Percentiles rank a stretch among this genome's conserved stretches.
phyloP scores from a whole-genome alignment of 2,113 vertebrate genomes.

The Sterna hirundo region DNA sequence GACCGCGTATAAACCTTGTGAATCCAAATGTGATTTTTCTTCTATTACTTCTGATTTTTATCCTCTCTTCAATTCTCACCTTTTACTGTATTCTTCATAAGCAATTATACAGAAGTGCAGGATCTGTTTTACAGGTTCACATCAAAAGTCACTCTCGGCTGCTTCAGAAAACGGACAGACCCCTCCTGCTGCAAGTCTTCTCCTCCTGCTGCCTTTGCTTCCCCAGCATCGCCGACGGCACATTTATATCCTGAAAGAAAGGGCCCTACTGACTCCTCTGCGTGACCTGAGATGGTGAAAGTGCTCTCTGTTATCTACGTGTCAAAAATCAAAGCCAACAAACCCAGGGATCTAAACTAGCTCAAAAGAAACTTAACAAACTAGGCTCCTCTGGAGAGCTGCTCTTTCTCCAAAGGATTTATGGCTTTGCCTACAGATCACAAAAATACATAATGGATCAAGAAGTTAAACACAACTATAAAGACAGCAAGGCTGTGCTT shows the following conservation, averaged over 20 bases:
- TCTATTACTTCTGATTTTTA: not conserved
- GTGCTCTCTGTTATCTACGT: not conserved
- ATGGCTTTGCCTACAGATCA: not conserved
- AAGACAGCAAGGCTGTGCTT: not conserved
- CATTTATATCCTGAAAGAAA: not conserved
- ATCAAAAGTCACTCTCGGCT: not conserved
- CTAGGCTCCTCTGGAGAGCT: not conserved
- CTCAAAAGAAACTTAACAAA: not conserved
- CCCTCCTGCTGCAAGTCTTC: not conserved
- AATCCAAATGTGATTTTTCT: not conserved
- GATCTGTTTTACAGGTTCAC: not conserved
- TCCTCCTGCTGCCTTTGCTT: not conserved
- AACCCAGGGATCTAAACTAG: not conserved
- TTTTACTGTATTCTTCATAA: not conserved
- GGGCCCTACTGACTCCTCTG: not conserved
- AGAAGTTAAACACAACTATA: not conserved
- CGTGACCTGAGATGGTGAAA: not conserved
- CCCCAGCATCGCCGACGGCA: fast-evolving
- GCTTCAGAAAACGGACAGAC: not conserved
- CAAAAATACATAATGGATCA: not conserved
- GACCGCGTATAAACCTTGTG: not conserved
- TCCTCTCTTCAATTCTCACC: not conserved
- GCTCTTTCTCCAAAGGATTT: not conserved
- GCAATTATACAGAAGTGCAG: not conserved
- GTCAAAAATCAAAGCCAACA: not conserved